Conservation (phyloP, 1,140 invertebrate species). For the Lepidostoma basale region DNA sequence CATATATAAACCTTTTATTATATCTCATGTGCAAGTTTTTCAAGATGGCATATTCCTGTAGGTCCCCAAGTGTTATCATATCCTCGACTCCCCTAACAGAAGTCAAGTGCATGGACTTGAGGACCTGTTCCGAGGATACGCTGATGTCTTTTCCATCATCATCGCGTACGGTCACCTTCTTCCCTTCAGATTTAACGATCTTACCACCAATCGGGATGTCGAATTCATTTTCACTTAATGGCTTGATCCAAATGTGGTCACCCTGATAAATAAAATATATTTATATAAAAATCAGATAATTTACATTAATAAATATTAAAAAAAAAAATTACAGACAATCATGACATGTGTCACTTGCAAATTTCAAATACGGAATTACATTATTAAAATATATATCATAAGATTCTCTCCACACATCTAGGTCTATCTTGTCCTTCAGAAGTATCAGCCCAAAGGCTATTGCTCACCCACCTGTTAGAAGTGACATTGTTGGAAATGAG, state of each 20-base stretch:
- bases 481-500: too few species aligned
- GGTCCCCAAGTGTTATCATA: slow-evolving; percentile 91
- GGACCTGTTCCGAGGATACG: slow-evolving; percentile 61
- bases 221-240: slow-evolving; percentile 73
- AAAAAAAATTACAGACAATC: too few species aligned
- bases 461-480: too few species aligned
- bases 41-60: slow-evolving; percentile 91
- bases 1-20: slow-evolving; percentile 87
- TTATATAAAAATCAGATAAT: too few species aligned
- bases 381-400: too few species aligned
- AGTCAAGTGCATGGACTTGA: slow-evolving; percentile 86
- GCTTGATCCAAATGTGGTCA: slow-evolving; percentile 88
- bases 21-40: slow-evolving; percentile 92
- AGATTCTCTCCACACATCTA: too few species aligned
- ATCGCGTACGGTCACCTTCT: slow-evolving; percentile 76
- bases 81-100: slow-evolving; percentile 89
- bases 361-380: too few species aligned
- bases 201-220: slow-evolving; percentile 83
- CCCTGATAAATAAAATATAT: slow-evolving; percentile 59
- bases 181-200: slow-evolving; percentile 78
- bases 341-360: too few species aligned
- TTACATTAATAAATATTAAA: too few species aligned
- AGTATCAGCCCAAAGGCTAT: too few species aligned
- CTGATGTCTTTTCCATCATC: slow-evolving; percentile 75
- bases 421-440: too few species aligned